Percentiles rank a stretch among this genome's conserved stretches.
Conservation (phyloP, 2,888 invertebrate species). For the Ferrisia virgata region DNA sequence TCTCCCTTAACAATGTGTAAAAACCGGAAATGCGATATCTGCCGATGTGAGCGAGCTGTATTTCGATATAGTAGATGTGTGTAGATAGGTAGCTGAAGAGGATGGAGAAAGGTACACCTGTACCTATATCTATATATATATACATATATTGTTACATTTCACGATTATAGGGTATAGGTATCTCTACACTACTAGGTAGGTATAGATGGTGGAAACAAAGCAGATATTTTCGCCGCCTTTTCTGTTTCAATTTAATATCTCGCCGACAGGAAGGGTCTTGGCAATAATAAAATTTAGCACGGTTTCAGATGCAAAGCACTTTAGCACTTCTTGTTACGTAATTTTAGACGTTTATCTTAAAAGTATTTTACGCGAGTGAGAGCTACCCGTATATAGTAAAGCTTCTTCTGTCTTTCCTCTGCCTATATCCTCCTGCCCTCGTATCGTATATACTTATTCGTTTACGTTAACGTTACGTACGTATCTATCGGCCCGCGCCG, state of each 20-base stretch:
- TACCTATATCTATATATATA: too few relatives aligned
- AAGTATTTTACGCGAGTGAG: not conserved
- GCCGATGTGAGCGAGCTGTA: too few relatives aligned
- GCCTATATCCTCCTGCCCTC: not conserved
- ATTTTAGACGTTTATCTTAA: conserved; percentile 43
- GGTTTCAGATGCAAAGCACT: conserved; percentile 37
- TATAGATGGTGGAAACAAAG: not conserved
- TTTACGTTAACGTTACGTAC: not conserved
- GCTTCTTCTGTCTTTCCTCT: not conserved
- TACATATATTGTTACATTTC: not conserved
- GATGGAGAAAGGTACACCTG: too few relatives aligned
- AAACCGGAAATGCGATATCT: conserved; percentile 25
- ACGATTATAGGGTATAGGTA: not conserved
- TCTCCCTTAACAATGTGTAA: not conserved
- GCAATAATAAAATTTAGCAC: conserved; percentile 38
- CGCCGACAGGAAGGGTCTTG: conserved; percentile 30
- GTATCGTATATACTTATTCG: not conserved
- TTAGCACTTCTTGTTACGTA: conserved; percentile 36
- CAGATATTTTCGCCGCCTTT: not conserved
- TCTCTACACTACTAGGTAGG: not conserved
- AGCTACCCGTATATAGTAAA: not conserved
- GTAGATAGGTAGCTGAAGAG: too few relatives aligned
- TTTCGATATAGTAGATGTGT: not conserved
- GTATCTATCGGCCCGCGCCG: not conserved
- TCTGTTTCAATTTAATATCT: conserved; percentile 33